Evolutionary conservation across 2,797 vertebrate species (phyloP).

Genomic region (Eupleurogrammus muticus): DNA sequence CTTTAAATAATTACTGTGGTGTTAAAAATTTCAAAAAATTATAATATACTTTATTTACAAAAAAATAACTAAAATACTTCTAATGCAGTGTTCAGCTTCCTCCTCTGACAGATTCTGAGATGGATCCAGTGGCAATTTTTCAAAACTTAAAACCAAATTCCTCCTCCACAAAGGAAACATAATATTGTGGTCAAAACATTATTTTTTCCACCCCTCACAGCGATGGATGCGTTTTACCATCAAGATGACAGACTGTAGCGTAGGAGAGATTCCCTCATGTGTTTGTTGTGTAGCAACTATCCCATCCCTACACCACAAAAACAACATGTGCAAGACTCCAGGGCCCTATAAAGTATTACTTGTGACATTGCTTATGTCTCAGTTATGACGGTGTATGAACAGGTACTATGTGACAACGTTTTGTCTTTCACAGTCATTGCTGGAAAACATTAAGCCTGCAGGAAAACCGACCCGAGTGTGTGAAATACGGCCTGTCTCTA

Average conservation of each 20-base stretch:
- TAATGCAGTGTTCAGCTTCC: not conserved
- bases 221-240: conserved; percentile 31
- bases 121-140: conserved; percentile 2
- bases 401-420: not conserved
- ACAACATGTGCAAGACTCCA: conserved; percentile 17
- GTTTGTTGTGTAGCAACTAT: conserved; percentile 28
- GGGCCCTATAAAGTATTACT: not conserved
- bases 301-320: conserved; percentile 13
- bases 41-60: conserved; percentile 5
- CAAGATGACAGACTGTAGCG: conserved; percentile 25
- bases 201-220: conserved; percentile 21
- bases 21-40: conserved; percentile 3
- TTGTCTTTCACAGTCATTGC: conserved; percentile 4
- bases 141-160: conserved; percentile 9
- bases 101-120: not conserved
- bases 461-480: conserved; percentile 14
- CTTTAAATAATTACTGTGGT: not conserved
- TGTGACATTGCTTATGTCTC: not conserved
- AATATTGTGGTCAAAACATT: conserved; percentile 30
- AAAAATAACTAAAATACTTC: not conserved
- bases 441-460: conserved; percentile 27
- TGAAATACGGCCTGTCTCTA: conserved; percentile 22
- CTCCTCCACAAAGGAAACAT: conserved; percentile 27
- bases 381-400: not conserved
- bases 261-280: conserved; percentile 20